Evolutionary conservation across 2,888 invertebrate genomes (phyloP).

Genomic region (Julus scanicus): DNA sequence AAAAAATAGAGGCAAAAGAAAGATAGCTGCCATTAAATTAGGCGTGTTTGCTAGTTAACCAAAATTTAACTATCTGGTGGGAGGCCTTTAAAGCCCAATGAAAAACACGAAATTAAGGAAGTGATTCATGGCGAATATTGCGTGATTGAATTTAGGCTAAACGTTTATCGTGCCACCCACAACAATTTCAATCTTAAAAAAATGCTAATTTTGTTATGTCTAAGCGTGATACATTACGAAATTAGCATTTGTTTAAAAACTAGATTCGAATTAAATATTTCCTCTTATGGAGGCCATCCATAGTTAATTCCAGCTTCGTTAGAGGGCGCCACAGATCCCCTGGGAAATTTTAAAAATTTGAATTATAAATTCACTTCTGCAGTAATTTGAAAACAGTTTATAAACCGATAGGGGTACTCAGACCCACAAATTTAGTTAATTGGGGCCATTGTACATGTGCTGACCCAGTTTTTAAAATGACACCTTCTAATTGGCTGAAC

Average conservation of each 20-base stretch:
- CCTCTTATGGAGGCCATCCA: background rate
- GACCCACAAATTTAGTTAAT: no score
- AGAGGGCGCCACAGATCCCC: no score
- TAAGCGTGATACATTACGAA: background rate
- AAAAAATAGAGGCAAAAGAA: background rate
- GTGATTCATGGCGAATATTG: constrained; percentile 4
- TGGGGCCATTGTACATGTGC: no score
- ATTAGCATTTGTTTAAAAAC: background rate
- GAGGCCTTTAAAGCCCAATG: background rate
- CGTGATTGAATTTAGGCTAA: constrained; percentile 21
- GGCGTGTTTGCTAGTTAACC: constrained; percentile 7
- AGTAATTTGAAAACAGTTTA: no score
- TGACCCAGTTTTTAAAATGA: no score
- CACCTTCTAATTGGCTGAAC: no score
- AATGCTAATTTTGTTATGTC: background rate
- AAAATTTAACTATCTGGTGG: constrained; percentile 19
- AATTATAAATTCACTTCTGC: no score
- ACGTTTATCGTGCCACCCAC: background rate
- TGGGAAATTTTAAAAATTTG: no score
- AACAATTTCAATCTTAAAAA: background rate
- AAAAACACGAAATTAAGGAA: constrained; percentile 25
- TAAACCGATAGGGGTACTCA: no score
- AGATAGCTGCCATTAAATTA: constrained; percentile 43
- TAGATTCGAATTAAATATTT: background rate
- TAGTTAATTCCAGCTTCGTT: no score